phyloP scores from a whole-genome alignment of 2,113 vertebrate genomes.

The Murina feae region DNA sequence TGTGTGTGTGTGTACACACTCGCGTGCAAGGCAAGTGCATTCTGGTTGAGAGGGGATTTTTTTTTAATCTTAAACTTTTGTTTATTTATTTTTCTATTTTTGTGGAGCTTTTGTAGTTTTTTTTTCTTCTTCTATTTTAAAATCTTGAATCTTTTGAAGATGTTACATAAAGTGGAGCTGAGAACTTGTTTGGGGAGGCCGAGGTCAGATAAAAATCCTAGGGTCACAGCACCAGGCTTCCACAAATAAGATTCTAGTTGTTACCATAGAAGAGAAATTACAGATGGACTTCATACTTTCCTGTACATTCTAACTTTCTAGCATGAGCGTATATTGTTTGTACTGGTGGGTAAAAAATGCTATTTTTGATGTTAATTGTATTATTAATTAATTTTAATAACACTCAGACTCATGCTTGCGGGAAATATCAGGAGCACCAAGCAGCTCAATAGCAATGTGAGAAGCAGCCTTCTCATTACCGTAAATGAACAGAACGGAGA shows the following conservation, averaged over 20 bases:
- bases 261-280: background rate
- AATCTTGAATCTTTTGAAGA: constrained; percentile 5
- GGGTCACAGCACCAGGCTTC: background rate
- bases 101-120: background rate
- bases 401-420: background rate
- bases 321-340: background rate
- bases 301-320: background rate
- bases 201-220: background rate
- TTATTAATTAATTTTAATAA: background rate
- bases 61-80: background rate
- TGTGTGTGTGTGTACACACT: background rate
- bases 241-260: background rate
- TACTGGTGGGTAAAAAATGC: background rate
- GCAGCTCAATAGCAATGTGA: background rate
- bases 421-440: background rate
- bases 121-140: background rate
- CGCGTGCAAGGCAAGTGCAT: background rate
- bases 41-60: background rate
- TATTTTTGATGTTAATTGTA: background rate
- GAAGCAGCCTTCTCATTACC: background rate
- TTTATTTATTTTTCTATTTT: too few relatives aligned
- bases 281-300: background rate
- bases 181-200: background rate
- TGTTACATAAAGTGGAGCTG: background rate
- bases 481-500: background rate